Conservation (phyloP, 2,888 invertebrate species). For the Camptogramma bilineatum region DNA sequence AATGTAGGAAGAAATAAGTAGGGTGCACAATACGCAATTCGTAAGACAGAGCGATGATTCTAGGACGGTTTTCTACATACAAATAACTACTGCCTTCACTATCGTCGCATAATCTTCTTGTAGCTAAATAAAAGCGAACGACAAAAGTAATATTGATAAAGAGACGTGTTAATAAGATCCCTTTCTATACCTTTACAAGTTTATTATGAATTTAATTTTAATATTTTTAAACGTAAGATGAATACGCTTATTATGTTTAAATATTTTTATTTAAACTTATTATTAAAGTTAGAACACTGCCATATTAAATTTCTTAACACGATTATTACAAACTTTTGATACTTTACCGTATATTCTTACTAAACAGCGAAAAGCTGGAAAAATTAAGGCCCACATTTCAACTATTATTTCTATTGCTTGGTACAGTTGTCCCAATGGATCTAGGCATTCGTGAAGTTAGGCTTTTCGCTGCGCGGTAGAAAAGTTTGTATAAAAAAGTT, state of each 20-base stretch:
- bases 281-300: constrained; percentile 62
- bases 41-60: too few relatives aligned
- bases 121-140: neutral
- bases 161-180: constrained; percentile 11
- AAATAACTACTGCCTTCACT: too few relatives aligned
- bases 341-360: neutral
- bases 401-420: neutral
- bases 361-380: neutral
- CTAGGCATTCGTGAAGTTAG: too few relatives aligned
- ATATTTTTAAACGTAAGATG: constrained; percentile 37
- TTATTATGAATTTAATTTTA: constrained; percentile 39
- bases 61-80: too few relatives aligned
- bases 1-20: too few relatives aligned
- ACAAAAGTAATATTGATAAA: neutral
- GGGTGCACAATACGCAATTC: too few relatives aligned
- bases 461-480: too few relatives aligned
- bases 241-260: constrained; percentile 80
- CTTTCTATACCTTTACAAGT: constrained; percentile 48
- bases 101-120: neutral
- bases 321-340: constrained; percentile 12
- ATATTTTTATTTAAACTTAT: constrained; percentile 51
- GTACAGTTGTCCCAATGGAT: too few relatives aligned
- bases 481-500: too few relatives aligned
- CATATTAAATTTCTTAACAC: constrained; percentile 59
- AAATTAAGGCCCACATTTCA: neutral